Evolutionary conservation across 2,888 invertebrate genomes (phyloP), one percentile per base, ranked within the genome.

Genomic region (Trachelus troglodyta): DNA sequence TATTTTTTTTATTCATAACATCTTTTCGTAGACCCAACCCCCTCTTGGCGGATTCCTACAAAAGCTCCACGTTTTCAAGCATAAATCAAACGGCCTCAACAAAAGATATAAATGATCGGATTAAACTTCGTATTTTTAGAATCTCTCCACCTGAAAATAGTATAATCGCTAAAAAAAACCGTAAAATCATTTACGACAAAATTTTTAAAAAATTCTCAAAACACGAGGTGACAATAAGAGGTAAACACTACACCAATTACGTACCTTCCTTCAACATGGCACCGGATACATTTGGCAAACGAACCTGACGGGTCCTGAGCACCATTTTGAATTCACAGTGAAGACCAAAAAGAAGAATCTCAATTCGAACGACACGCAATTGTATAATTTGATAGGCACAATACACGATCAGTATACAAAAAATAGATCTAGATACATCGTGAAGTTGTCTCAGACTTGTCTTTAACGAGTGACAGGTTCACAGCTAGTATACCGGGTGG

Each of bases 241-340:
- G 2, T 34, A 73, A 69, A 23, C 69, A 33, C 34, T 4, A 0
- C n/a, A 76, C n/a, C 40, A n/a, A 37, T 37, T 69, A 81, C 83
- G 77, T 75, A 85, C 86, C 86, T 85, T 87, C 84, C 56, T 86
- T 87, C 69, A 87, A 71, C 30, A 80, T 73, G 33, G 71, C 71
- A 34, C 85, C 87, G 23, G 87, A 81, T 23, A 87, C 79, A 75
- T 87, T 79, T 34, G 79, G 80, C 71, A 86, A 79, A n/a, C 75
- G 79, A 11, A 76, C 73, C 73, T 80, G 80, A 74, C 79, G 76
- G 12, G 75, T 81, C 75, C 77, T 81, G 56, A 81, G 68, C 73
- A 84, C 80, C 83, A 84, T 83, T 77, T 73, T 77, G 31, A 30
- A 71, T 71, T 56, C 23, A 23, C 56, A 40, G 40, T 9, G 9